Evolutionary conservation across 2,888 invertebrate species (phyloP).

Genomic region (Agrotis exclamationis): DNA sequence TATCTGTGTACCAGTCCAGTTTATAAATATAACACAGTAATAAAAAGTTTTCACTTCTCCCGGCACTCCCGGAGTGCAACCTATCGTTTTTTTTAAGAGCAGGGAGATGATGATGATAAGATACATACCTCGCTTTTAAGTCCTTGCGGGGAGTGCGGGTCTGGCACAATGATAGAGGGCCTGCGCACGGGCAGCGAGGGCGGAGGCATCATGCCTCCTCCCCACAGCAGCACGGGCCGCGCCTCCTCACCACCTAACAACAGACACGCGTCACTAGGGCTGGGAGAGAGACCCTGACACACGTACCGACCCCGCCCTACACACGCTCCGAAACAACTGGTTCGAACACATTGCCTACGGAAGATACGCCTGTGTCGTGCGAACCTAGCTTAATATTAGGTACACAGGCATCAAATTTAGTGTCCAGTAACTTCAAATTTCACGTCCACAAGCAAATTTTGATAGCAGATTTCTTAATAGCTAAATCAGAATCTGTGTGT

Average conservation of each 20-base stretch:
- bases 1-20: no score
- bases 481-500: background rate
- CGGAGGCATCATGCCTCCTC: constrained; percentile 88
- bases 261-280: constrained; percentile 30
- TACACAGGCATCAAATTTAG: background rate
- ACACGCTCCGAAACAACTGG: constrained; percentile 57
- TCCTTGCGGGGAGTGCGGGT: constrained; percentile 90
- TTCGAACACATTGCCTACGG: constrained; percentile 31
- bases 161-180: constrained; percentile 91
- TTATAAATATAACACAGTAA: no score
- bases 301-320: constrained; percentile 51
- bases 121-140: constrained; percentile 90
- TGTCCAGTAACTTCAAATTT: background rate
- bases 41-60: no score
- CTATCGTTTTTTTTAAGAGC: no score
- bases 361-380: constrained; percentile 43
- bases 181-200: constrained; percentile 93
- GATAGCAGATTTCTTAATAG: background rate
- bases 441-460: background rate
- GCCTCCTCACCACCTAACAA: constrained; percentile 77
- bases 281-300: constrained; percentile 10
- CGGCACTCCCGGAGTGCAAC: no score
- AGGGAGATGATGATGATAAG: no score
- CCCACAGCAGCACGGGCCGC: constrained; percentile 81
- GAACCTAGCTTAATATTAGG: background rate